Conservation (phyloP, 2,113 vertebrate species). For the Desmodus rotundus region DNA sequence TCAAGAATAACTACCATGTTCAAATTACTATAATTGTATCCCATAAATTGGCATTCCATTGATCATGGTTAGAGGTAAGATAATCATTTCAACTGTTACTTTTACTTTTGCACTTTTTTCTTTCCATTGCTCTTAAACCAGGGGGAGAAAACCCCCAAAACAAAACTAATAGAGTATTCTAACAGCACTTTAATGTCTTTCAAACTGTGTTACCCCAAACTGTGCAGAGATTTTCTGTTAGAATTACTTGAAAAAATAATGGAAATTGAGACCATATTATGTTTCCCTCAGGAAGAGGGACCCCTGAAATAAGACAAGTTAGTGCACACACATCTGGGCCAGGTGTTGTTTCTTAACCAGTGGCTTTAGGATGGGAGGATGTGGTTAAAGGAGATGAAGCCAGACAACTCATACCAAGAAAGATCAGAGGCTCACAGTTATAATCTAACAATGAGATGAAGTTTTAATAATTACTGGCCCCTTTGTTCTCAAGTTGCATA, state of each 20-base stretch:
- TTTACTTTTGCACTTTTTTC: slow-evolving; percentile 19
- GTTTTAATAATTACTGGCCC: slow-evolving; percentile 30
- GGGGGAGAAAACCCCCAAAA: neutral
- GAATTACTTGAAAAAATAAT: neutral
- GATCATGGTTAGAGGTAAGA: neutral
- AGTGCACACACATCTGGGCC: neutral
- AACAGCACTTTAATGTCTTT: neutral
- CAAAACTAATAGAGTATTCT: neutral
- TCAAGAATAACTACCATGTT: slow-evolving; percentile 39
- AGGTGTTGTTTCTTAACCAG: neutral
- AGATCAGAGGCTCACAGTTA: neutral
- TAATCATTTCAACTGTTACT: slow-evolving; percentile 20
- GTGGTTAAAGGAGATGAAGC: neutral
- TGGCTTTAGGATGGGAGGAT: neutral
- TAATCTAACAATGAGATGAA: slow-evolving; percentile 30
- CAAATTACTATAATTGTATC: slow-evolving; percentile 11
- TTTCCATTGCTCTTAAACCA: neutral
- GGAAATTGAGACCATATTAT: neutral
- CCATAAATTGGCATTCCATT: slow-evolving; percentile 9
- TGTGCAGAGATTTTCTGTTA: slow-evolving; percentile 1
- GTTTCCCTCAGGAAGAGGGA: neutral
- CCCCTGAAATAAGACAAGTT: slow-evolving; percentile 13
- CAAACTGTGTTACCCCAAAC: neutral
- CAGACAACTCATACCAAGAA: slow-evolving; percentile 2
- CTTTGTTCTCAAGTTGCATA: neutral